Conservation (phyloP, 1,140 invertebrate genomes). For the Aphidius gifuensis region DNA sequence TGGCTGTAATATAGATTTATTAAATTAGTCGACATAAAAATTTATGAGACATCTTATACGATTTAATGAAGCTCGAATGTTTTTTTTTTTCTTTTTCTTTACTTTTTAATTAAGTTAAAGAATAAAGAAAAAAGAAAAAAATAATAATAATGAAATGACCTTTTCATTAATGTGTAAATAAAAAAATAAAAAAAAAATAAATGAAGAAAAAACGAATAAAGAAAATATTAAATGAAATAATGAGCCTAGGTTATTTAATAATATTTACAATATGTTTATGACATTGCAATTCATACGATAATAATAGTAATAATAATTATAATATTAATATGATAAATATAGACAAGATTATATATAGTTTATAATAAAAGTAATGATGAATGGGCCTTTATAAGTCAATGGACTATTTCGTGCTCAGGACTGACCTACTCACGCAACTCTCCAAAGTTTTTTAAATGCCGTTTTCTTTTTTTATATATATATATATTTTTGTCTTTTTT, state of each 20-base stretch:
- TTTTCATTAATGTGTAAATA: slow-evolving; percentile 14
- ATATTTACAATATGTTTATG: slow-evolving; percentile 22
- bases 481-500: slow-evolving; percentile 42
- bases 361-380: slow-evolving; percentile 21
- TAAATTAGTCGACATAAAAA: slow-evolving; percentile 37
- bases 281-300: slow-evolving; percentile 37
- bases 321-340: background rate
- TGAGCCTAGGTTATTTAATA: slow-evolving; percentile 11
- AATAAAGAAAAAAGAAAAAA: background rate
- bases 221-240: slow-evolving; percentile 27
- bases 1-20: slow-evolving; percentile 51
- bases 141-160: slow-evolving; percentile 23
- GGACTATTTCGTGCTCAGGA: slow-evolving; percentile 42
- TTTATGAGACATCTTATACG: slow-evolving; percentile 38
- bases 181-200: background rate
- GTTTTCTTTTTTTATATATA: background rate
- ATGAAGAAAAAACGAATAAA: slow-evolving; percentile 32
- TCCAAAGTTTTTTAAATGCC: slow-evolving; percentile 37
- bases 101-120: background rate
- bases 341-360: slow-evolving; percentile 33
- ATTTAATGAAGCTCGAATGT: slow-evolving; percentile 45
- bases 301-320: slow-evolving; percentile 19
- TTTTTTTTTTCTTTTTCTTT: slow-evolving; percentile 1
- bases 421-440: slow-evolving; percentile 33
- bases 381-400: slow-evolving; percentile 41